Evolutionary conservation across 2,113 vertebrate genomes (phyloP).

Genomic region (Amblyornis subalaris): DNA sequence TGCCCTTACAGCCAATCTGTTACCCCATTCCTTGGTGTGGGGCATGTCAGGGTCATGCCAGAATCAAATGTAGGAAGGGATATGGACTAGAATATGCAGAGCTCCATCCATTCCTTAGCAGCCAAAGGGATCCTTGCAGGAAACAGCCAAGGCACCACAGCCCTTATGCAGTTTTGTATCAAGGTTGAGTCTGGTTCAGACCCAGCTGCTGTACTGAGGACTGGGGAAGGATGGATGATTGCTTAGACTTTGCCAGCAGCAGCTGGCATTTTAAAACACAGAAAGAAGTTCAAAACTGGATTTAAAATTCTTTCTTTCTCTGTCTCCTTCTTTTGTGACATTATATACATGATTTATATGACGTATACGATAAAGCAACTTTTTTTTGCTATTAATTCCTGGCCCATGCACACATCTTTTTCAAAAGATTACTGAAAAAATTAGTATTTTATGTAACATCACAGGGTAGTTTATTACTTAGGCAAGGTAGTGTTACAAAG

Average conservation of each 20-base stretch:
- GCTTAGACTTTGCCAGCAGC: not conserved
- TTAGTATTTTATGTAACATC: not conserved
- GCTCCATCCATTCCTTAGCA: not conserved
- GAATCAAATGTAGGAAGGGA: not conserved
- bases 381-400: not conserved
- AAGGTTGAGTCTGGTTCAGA: not conserved
- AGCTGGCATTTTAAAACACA: not conserved
- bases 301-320: not conserved
- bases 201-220: not conserved
- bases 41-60: not conserved
- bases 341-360: not conserved
- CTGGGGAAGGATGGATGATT: not conserved
- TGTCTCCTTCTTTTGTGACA: not conserved
- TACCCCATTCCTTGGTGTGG: not conserved
- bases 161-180: not conserved
- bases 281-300: not conserved
- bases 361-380: not conserved
- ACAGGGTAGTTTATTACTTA: not conserved
- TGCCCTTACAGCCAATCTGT: not conserved
- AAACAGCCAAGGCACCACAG: accelerated
- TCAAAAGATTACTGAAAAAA: not conserved
- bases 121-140: not conserved
- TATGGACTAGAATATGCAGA: not conserved
- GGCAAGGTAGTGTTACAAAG: not conserved
- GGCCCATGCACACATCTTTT: not conserved